These are phyloP conservation scores for Octodonta nipae DNA, from an alignment of 2,888 invertebrate species.

Conservation along the genomic window DNA sequence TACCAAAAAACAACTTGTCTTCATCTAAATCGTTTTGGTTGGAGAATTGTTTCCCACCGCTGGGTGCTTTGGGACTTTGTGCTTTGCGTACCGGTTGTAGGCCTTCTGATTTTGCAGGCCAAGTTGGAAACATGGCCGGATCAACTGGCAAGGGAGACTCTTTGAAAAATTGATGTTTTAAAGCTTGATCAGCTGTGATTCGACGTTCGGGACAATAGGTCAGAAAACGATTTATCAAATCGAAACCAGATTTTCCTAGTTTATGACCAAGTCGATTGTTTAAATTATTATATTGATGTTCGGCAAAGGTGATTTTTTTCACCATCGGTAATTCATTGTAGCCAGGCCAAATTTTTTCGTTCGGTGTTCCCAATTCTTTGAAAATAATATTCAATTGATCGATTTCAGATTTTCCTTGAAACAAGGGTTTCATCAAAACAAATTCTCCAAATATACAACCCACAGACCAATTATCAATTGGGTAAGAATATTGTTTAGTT, in stretches of 20 bases:
- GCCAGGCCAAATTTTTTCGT: constrained; percentile 90
- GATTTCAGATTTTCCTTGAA: constrained; percentile 91
- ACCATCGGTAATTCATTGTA: constrained; percentile 82
- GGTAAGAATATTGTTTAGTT: constrained; percentile 84
- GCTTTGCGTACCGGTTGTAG: constrained; percentile 60
- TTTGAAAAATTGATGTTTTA: constrained; percentile 70
- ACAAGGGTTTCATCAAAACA: constrained; percentile 85
- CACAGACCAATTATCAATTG: constrained; percentile 92
- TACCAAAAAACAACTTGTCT: no score
- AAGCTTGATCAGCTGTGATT: constrained; percentile 76
- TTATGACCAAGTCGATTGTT: constrained; percentile 42
- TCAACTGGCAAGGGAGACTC: constrained; percentile 82
- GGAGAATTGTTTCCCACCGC: constrained; percentile 88
- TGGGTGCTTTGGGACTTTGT: constrained; percentile 85
- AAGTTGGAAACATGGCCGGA: constrained; percentile 97
- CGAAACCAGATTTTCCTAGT: constrained; percentile 45
- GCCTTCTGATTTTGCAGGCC: constrained; percentile 97
- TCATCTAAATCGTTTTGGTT: no score
- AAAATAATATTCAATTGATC: constrained; percentile 71
- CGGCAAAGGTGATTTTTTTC: constrained; percentile 83
- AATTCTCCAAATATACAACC: constrained; percentile 98
- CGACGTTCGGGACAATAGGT: constrained; percentile 84
- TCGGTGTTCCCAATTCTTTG: constrained; percentile 78
- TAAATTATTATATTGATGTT: constrained; percentile 77
- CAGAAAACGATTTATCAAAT: constrained; percentile 59